These are phyloP conservation scores for Camptogramma bilineatum DNA, from an alignment of 2,888 invertebrate species.

Conservation along the genomic window DNA sequence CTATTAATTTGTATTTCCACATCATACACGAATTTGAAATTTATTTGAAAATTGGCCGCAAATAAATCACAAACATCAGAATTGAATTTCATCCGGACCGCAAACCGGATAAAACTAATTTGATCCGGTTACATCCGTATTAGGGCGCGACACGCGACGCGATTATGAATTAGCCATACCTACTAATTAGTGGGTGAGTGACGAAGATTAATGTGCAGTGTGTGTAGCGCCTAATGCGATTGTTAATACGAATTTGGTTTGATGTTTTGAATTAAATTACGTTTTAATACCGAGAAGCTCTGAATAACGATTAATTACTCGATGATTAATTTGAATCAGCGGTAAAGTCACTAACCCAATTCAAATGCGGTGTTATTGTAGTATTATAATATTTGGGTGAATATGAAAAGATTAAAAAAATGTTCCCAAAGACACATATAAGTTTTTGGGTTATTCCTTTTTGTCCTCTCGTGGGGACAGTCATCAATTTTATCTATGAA, in stretches of 20 bases:
- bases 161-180: slow-evolving; percentile 53
- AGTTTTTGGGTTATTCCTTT: too few species aligned
- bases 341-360: too few species aligned
- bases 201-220: slow-evolving; percentile 58
- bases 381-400: too few species aligned
- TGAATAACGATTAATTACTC: neutral
- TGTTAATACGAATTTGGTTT: slow-evolving; percentile 31
- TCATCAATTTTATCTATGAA: too few species aligned
- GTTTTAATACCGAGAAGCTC: neutral
- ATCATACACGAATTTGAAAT: too few species aligned
- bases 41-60: neutral
- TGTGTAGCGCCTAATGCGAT: slow-evolving; percentile 50
- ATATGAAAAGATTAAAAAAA: too few species aligned
- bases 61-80: slow-evolving; percentile 11
- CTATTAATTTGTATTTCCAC: too few species aligned
- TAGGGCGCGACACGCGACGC: slow-evolving; percentile 45
- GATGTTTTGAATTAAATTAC: slow-evolving; percentile 6
- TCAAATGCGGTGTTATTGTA: too few species aligned
- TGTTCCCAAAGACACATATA: too few species aligned
- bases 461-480: too few species aligned
- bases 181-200: slow-evolving; percentile 57
- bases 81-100: slow-evolving; percentile 21
- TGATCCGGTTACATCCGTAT: slow-evolving; percentile 23
- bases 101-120: slow-evolving; percentile 35
- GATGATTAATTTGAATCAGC: neutral